Evolutionary conservation across 2,113 vertebrate genomes (phyloP).

Genomic region (Columba livia): DNA sequence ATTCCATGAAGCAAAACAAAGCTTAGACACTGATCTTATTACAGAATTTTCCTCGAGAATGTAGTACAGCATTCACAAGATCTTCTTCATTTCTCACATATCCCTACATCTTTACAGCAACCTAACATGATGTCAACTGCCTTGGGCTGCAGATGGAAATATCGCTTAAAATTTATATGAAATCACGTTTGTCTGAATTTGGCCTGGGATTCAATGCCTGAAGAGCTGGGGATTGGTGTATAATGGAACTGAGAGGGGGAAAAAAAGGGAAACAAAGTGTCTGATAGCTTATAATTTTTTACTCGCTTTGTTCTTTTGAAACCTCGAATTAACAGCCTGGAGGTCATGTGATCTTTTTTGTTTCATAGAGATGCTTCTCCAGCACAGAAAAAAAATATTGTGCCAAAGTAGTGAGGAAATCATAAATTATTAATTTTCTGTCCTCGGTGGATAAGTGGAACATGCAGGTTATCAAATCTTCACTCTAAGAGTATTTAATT

Average conservation of each 20-base stretch:
- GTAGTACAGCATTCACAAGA: background rate
- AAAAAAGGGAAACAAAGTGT: background rate
- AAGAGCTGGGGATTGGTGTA: background rate
- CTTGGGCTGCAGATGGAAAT: background rate
- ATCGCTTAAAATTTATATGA: background rate
- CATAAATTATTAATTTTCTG: background rate
- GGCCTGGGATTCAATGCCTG: background rate
- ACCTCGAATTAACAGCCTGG: background rate
- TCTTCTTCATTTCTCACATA: background rate
- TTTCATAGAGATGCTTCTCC: background rate
- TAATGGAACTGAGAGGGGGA: background rate
- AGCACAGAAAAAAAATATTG: background rate
- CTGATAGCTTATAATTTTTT: background rate
- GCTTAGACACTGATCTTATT: background rate
- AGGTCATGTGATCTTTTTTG: background rate
- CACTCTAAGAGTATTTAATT: background rate
- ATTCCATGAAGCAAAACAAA: background rate
- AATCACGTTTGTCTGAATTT: background rate
- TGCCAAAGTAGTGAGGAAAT: background rate
- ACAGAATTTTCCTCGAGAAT: background rate
- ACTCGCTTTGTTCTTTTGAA: background rate
- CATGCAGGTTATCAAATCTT: background rate
- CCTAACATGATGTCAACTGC: background rate
- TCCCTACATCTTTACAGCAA: background rate
- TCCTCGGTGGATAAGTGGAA: background rate